Evolutionary conservation across 2,797 vertebrate genomes (phyloP).

Genomic region (Characodon lateralis): DNA sequence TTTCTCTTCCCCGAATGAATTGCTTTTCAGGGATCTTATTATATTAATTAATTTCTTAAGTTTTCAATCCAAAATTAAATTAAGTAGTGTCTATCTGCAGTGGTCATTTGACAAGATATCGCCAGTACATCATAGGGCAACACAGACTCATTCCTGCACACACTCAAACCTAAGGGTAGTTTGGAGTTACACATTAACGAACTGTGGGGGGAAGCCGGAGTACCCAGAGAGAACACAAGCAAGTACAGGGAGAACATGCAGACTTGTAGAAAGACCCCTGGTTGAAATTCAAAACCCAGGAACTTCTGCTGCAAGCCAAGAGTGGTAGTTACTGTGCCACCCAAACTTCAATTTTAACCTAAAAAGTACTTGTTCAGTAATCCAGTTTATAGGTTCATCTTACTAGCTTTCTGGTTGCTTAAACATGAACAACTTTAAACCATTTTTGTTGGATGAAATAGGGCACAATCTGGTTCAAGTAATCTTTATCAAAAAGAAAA

Average conservation of each 20-base stretch:
- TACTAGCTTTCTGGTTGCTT: neutral
- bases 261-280: no score
- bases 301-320: neutral
- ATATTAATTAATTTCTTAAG: no score
- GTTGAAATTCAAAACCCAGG: neutral
- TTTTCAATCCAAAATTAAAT: no score
- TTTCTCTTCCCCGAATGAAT: no score
- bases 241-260: neutral
- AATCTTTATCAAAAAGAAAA: neutral
- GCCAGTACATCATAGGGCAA: neutral
- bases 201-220: no score
- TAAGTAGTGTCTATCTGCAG: neutral
- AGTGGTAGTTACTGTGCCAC: neutral
- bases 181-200: no score
- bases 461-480: conserved; percentile 4
- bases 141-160: neutral
- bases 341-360: neutral
- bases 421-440: neutral
- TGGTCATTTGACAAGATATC: neutral
- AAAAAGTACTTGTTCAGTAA: neutral
- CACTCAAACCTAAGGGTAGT: neutral
- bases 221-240: no score
- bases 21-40: no score
- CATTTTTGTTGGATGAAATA: neutral
- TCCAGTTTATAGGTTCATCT: neutral